Percentiles rank a stretch among this genome's conserved stretches.
These are phyloP conservation scores for Lingula anatina DNA, from an alignment of 2,888 invertebrate species.

Conservation along the genomic window DNA sequence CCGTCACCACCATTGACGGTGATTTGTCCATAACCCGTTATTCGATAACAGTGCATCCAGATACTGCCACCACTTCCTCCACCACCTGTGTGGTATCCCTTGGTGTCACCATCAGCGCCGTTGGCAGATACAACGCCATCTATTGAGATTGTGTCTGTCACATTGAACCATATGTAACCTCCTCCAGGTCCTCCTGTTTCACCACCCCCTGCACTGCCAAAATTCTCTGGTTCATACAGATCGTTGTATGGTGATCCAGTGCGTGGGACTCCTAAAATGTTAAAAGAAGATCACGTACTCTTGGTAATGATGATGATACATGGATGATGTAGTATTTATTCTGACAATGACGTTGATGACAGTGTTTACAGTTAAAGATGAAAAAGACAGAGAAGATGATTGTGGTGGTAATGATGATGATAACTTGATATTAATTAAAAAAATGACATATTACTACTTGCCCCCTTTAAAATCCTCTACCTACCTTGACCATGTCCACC, in stretches of 20 bases:
- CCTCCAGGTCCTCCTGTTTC: conserved; percentile 26
- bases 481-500: conserved; percentile 24
- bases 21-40: conserved; percentile 15
- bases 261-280: too few species aligned
- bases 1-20: conserved; percentile 6
- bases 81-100: conserved; percentile 16
- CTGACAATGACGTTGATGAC: too few species aligned
- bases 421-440: too few species aligned
- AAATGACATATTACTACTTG: too few species aligned
- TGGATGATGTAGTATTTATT: too few species aligned
- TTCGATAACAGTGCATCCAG: conserved; percentile 22
- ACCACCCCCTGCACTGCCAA: conserved; percentile 31
- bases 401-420: too few species aligned
- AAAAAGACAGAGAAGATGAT: too few species aligned
- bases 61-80: conserved; percentile 35
- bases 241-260: conserved; percentile 27
- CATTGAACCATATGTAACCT: conserved; percentile 32
- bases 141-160: conserved; percentile 26
- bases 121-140: conserved; percentile 27
- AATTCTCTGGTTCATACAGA: conserved; percentile 25
- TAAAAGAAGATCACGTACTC: too few species aligned
- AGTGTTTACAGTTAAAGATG: too few species aligned
- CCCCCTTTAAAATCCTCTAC: conserved; percentile 1
- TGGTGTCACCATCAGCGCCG: conserved; percentile 16
- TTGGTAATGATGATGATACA: too few species aligned